These are phyloP conservation scores for Callyntrura sp. DNA, from an alignment of 2,888 invertebrate species.

Conservation along the genomic window DNA sequence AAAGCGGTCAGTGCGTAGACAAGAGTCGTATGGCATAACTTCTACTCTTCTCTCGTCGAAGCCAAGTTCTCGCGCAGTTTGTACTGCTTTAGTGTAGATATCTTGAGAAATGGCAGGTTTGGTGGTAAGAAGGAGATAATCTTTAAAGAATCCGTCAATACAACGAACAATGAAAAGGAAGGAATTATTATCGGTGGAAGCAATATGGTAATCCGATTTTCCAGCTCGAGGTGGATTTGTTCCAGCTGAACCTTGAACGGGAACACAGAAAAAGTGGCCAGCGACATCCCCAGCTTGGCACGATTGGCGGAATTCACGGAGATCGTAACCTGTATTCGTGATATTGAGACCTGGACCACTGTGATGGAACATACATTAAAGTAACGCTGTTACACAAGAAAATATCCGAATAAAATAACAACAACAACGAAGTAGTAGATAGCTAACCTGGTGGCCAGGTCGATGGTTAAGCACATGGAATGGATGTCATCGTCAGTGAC, in stretches of 20 bases:
- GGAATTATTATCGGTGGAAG: constrained; percentile 57
- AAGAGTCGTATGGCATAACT: constrained; percentile 53
- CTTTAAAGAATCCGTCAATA: constrained; percentile 56
- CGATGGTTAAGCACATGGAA: constrained; percentile 64
- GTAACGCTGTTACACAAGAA: not conserved
- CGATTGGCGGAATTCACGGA: constrained; percentile 61
- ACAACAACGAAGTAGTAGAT: not conserved
- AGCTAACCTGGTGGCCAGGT: constrained; percentile 48
- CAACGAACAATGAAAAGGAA: constrained; percentile 63
- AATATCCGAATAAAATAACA: not conserved
- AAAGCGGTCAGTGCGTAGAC: constrained; percentile 59
- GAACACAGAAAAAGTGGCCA: constrained; percentile 65
- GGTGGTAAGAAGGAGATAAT: constrained; percentile 62
- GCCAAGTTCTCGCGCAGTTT: constrained; percentile 48
- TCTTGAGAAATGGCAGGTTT: constrained; percentile 63
- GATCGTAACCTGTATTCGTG: constrained; percentile 63
- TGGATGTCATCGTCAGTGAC: constrained; percentile 59
- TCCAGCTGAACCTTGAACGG: constrained; percentile 56
- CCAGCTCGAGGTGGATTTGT: constrained; percentile 61
- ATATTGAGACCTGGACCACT: constrained; percentile 69
- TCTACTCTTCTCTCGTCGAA: constrained; percentile 60
- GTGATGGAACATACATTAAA: not conserved
- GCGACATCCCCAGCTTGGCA: constrained; percentile 55
- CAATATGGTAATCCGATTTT: constrained; percentile 56
- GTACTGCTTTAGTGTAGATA: constrained; percentile 44